phyloP scores from a whole-genome alignment of 2,888 invertebrate genomes.

The Athalia rosae region DNA sequence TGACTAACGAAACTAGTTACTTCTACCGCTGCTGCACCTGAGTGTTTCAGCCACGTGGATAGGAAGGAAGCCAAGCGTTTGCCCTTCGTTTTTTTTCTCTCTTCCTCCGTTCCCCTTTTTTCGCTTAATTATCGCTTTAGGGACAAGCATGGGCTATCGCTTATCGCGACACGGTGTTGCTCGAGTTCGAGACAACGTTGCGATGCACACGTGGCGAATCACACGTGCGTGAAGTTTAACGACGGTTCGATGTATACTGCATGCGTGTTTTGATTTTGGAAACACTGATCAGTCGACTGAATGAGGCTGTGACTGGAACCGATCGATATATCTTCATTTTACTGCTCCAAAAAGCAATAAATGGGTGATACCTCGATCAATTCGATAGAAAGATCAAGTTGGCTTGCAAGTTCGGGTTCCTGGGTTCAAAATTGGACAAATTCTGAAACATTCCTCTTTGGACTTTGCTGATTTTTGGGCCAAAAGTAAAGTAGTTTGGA shows the following conservation, averaged over 20 bases:
- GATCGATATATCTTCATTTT: no score
- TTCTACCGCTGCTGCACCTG: background rate
- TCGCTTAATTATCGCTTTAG: background rate
- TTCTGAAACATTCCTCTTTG: no score
- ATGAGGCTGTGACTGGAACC: no score
- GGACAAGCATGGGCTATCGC: background rate
- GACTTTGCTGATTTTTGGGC: no score
- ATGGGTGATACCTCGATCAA: background rate
- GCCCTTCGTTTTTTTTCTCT: constrained; percentile 11
- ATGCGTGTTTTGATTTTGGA: background rate
- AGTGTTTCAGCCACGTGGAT: background rate
- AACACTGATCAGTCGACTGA: no score
- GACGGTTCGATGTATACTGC: constrained; percentile 3
- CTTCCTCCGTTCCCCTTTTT: constrained; percentile 39
- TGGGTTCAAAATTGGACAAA: no score
- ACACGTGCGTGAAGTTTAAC: constrained; percentile 64
- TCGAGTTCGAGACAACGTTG: background rate
- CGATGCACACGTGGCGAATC: constrained; percentile 58
- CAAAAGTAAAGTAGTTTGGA: no score
- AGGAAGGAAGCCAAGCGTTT: background rate
- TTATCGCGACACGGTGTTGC: background rate
- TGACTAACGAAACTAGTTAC: background rate
- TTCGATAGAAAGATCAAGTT: no score
- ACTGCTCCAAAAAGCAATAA: no score
- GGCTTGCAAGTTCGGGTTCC: no score